Conservation (phyloP, 1,140 invertebrate species). For the Zaprionus gabonicus region DNA sequence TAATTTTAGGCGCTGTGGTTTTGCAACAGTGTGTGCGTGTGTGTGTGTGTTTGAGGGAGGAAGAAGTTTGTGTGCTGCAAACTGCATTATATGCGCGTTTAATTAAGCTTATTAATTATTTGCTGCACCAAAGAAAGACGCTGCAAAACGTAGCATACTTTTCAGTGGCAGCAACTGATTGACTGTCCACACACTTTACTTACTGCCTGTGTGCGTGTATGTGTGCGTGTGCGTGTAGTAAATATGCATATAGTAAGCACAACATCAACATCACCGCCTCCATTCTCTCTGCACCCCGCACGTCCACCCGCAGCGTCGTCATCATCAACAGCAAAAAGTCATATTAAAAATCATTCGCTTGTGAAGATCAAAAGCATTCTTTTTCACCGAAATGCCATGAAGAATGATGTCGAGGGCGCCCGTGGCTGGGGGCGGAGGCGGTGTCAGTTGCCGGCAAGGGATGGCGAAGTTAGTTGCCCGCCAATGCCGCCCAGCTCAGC, state of each 20-base stretch:
- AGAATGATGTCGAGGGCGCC: slow-evolving; percentile 62
- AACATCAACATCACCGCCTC: slow-evolving; percentile 3
- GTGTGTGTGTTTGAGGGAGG: slow-evolving; percentile 16
- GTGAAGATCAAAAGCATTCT: slow-evolving; percentile 84
- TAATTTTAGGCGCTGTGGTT: slow-evolving; percentile 62
- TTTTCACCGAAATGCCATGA: slow-evolving; percentile 80
- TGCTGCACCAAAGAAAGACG: slow-evolving; percentile 17
- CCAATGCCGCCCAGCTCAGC: slow-evolving; percentile 10
- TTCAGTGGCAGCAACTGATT: slow-evolving; percentile 51
- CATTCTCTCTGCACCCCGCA: no score
- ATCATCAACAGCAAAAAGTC: slow-evolving; percentile 62
- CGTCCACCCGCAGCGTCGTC: neutral
- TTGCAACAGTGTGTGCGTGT: neutral
- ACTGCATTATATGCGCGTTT: slow-evolving; percentile 54
- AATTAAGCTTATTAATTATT: slow-evolving; percentile 72
- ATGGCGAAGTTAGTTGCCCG: slow-evolving; percentile 54
- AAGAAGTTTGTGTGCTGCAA: slow-evolving; percentile 3
- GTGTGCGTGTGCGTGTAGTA: slow-evolving; percentile 10
- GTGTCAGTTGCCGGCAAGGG: slow-evolving; percentile 7
- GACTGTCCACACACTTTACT: slow-evolving; percentile 58
- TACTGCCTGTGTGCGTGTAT: neutral
- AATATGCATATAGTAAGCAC: slow-evolving; percentile 27
- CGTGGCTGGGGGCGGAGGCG: slow-evolving; percentile 10
- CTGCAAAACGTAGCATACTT: slow-evolving; percentile 31
- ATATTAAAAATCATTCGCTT: slow-evolving; percentile 84